These are phyloP conservation scores for Eupelmus urozonus DNA, from an alignment of 2,888 invertebrate genomes.

Conservation along the genomic window DNA sequence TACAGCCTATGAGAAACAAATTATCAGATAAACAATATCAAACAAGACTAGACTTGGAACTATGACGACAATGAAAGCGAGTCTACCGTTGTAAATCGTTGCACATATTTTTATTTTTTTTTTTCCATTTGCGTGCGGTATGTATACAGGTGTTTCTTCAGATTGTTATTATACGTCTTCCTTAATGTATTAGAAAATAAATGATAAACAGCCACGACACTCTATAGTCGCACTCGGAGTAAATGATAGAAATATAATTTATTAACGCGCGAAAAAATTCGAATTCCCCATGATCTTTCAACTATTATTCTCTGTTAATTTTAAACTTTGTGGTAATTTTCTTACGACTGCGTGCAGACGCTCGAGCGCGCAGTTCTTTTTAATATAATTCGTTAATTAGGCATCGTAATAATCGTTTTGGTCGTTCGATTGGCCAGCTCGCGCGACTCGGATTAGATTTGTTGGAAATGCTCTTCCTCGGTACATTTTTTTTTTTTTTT, in stretches of 20 bases:
- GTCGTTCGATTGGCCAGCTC: slow-evolving; percentile 41
- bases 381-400: slow-evolving; percentile 43
- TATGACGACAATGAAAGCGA: slow-evolving; percentile 49
- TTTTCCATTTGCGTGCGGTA: slow-evolving; percentile 44
- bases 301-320: neutral
- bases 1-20: slow-evolving; percentile 19
- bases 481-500: neutral
- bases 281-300: slow-evolving; percentile 9
- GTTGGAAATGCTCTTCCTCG: slow-evolving; percentile 9
- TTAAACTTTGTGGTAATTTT: neutral
- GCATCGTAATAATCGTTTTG: slow-evolving; percentile 44
- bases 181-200: slow-evolving; percentile 38
- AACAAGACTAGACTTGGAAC: slow-evolving; percentile 30
- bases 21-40: slow-evolving; percentile 32
- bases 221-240: neutral
- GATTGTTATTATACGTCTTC: slow-evolving; percentile 13
- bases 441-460: slow-evolving; percentile 21
- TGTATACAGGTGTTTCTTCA: slow-evolving; percentile 43
- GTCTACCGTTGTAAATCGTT: slow-evolving; percentile 41
- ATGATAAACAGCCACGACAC: neutral
- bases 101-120: slow-evolving; percentile 13
- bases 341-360: neutral
- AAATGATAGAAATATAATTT: slow-evolving; percentile 18
- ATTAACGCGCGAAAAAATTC: slow-evolving; percentile 5
- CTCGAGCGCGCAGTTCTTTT: slow-evolving; percentile 6